Percentiles rank a stretch among this genome's conserved stretches.
These are phyloP conservation scores for Drosophila paramelanica DNA, from an alignment of 2,888 invertebrate species.

Conservation along the genomic window DNA sequence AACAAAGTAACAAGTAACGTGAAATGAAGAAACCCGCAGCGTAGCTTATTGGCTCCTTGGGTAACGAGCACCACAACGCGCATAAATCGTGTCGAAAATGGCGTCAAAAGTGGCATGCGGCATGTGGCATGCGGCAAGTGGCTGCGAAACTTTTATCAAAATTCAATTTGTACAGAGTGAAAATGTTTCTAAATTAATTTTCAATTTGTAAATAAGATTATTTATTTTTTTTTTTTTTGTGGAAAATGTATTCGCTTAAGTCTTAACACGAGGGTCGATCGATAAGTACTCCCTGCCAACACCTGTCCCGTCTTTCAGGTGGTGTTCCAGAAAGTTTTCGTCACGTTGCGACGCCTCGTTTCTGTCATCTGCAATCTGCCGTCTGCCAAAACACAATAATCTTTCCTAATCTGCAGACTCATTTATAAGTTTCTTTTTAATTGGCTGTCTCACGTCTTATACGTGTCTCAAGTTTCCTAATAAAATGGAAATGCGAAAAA, in stretches of 20 bases:
- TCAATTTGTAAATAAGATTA: constrained; percentile 43
- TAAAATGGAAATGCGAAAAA: constrained; percentile 5
- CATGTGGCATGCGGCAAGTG: constrained; percentile 13
- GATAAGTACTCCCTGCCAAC: background rate
- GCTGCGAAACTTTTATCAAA: constrained; percentile 62
- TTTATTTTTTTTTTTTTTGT: constrained; percentile 1
- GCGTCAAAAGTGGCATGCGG: constrained; percentile 42
- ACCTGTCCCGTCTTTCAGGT: no score
- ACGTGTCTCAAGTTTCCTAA: constrained; percentile 5
- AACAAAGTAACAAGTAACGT: constrained; percentile 37
- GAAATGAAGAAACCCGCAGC: constrained; percentile 34
- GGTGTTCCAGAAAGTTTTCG: background rate
- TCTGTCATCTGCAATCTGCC: background rate
- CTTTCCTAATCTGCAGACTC: background rate
- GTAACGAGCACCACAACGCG: constrained; percentile 34
- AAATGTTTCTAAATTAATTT: constrained; percentile 61
- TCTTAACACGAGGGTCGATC: constrained; percentile 18
- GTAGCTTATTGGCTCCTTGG: constrained; percentile 40
- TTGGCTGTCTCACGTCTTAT: constrained; percentile 12
- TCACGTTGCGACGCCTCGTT: background rate
- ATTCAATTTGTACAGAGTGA: constrained; percentile 64
- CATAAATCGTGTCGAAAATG: constrained; percentile 47
- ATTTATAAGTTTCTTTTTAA: constrained; percentile 20
- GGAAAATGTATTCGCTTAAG: constrained; percentile 1
- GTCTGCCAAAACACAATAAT: background rate